Base-by-base conservation (phyloP, 2,888 invertebrate genomes). In the Shargacucullia verbasci region DNA sequence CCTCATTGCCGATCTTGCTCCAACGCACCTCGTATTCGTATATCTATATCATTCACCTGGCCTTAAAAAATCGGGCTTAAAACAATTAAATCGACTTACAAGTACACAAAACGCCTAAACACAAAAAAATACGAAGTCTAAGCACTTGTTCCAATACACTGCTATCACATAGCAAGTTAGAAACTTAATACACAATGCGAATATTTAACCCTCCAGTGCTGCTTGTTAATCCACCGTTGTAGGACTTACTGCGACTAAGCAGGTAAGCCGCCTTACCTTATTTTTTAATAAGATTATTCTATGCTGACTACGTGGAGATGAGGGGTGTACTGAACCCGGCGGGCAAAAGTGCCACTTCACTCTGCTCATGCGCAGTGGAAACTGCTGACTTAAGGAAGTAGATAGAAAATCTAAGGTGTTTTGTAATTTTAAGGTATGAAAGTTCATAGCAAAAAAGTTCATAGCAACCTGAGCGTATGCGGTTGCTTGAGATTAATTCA, bases 291-390 rank as follows among this genome's bases (percentile, higher is more conserved):
- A 78, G 81, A 86, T 88, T 88, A 84, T 62, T 59, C 64, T 66
- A 71, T 75, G 79, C 79, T 80, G 77, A 69, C 78, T 70, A 66
- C 59, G 50, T 59, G 38, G 37, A 61, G 65, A 67, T 64, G 60
- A 59, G 38, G 55, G 48, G 68, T 69, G 46, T 67, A 80, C 80
- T 78, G 80, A 76, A 68, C 72, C 68, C 67, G 67, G 67, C 71
- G 71, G 35, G 45, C 35, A 69, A 73, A 77, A 79, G 73, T 76
- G 70, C 77, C 78, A 74, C 88, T 88, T 72, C 58, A 83, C 70
- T 81, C 72, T 59, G 82, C 70, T 82, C 89, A 89, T 90, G 90
- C 90, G 90, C 90, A 81, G 66, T 85, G 61, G 73, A 57, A 59
- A 20, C 49, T 20, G 81, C 80, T 82, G 81, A 54, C 70, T 34